Base-by-base conservation (phyloP, 2,888 invertebrate species). In the Buathra laborator region DNA sequence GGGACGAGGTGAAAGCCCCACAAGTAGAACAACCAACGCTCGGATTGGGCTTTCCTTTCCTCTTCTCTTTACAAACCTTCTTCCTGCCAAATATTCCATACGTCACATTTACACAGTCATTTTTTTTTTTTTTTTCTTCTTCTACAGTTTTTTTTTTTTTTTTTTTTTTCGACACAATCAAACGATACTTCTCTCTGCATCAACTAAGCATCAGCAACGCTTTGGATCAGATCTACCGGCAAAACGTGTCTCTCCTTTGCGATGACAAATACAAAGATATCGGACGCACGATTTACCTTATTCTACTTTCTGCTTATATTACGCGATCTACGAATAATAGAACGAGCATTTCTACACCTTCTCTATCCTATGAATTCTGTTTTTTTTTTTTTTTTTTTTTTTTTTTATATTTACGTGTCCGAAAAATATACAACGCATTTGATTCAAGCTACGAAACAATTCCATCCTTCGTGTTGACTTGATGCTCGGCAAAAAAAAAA, bases 61-160 rank as follows among this genome's bases (percentile, higher is more conserved):
- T 80, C 56, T 70, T 79, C 59, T 56, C 62, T 19, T 71, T 59
- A 71, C 66, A 78, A 81, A 67, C 53, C 59, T 81, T 70, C 70
- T 64, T 87, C 86, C 86, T 87, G 85, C 85, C 72, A 79, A 83
- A 87, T 48, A 86, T 86, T 81, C 68, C 51, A 81, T 37, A 75
- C 74, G 75, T 81, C 68, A 83, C 81, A 80, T 68, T 75, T 77
- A 80, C 68, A 80, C 76, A 70, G 56, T 68, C 19, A 78, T 75
- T 67, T 37, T 64, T 6, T 79, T 81, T 43, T 51, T 74, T 64
- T 6, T 79, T 81, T 29, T 62, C 72, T 56, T 24, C 29, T 29
- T 59, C 75, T 79, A 72, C 46, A 37, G 46, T n/a, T 62, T 67
- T 19, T 64, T 56, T 44, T 37, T 64, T 56, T 44, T 37, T n/a